Percentiles rank a stretch among this genome's conserved stretches.
phyloP scores from a whole-genome alignment of 2,113 vertebrate genomes.

The Bettongia penicillata region DNA sequence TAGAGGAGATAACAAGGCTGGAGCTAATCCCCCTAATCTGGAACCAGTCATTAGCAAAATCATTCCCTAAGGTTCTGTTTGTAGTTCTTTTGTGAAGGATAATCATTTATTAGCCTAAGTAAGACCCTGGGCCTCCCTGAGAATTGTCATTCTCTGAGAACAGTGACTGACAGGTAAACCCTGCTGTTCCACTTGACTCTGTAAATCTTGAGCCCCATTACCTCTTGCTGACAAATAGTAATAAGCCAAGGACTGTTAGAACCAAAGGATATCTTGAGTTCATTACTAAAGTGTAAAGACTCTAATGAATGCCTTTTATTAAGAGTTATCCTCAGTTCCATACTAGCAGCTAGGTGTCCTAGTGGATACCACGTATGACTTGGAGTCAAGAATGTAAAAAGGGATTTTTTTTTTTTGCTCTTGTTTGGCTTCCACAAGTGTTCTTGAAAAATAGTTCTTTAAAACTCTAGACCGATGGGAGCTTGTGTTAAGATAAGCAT shows the following conservation, averaged over 20 bases:
- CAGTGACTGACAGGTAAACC: neutral
- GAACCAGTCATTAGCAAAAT: neutral
- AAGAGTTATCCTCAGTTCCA: neutral
- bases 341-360: neutral
- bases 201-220: neutral
- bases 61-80: constrained; percentile 18
- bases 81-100: neutral
- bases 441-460: no score
- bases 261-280: constrained; percentile 27
- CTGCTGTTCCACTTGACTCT: neutral
- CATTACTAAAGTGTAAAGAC: constrained; percentile 18
- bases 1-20: neutral
- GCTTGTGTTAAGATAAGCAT: no score
- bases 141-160: neutral
- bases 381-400: neutral
- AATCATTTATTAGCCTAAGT: constrained; percentile 12
- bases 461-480: no score
- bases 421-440: no score
- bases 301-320: constrained; percentile 50
- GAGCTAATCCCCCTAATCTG: constrained; percentile 18
- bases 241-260: neutral
- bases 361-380: neutral
- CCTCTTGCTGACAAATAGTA: neutral
- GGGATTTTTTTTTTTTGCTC: no score
- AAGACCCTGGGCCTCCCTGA: neutral